A percentile compares a stretch with the other conserved stretches of the same genome.
Conservation (phyloP, 2,113 vertebrate species). For the Bettongia penicillata region DNA sequence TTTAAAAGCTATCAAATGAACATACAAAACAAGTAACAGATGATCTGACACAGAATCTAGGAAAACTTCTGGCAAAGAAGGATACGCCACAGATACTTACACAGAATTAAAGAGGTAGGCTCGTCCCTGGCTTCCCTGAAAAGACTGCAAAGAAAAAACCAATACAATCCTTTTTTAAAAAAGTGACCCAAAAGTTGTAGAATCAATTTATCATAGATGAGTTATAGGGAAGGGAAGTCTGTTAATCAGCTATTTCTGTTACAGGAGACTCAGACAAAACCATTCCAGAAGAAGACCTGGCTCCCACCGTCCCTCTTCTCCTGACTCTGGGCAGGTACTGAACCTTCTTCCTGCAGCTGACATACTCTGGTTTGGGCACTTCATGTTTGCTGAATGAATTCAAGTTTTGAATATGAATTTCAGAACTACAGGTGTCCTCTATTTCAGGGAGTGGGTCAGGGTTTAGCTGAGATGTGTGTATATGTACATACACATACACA, state of each 20-base stretch:
- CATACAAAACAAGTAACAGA: rapidly evolving
- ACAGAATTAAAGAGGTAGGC: conserved; percentile 99
- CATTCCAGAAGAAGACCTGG: neutral
- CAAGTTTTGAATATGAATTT: neutral
- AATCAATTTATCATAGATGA: neutral
- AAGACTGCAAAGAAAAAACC: conserved; percentile 89
- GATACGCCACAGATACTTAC: conserved; percentile 88
- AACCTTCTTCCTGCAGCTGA: too few relatives aligned
- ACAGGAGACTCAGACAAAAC: too few relatives aligned
- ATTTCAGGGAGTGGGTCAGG: neutral
- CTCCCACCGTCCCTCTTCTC: neutral
- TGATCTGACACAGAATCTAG: rapidly evolving
- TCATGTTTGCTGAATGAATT: neutral
- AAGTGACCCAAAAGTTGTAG: neutral
- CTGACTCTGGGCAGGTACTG: neutral
- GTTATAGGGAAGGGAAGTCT: neutral
- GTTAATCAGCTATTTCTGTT: neutral
- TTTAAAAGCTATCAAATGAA: neutral
- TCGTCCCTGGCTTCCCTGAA: conserved; percentile 98
- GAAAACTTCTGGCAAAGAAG: neutral
- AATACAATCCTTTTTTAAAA: neutral
- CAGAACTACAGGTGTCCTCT: too few relatives aligned
- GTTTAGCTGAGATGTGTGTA: neutral
- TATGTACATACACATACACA: too few relatives aligned
- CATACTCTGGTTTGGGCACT: neutral